Conservation (phyloP, 1,140 invertebrate genomes). For the Zaprionus taronus region DNA sequence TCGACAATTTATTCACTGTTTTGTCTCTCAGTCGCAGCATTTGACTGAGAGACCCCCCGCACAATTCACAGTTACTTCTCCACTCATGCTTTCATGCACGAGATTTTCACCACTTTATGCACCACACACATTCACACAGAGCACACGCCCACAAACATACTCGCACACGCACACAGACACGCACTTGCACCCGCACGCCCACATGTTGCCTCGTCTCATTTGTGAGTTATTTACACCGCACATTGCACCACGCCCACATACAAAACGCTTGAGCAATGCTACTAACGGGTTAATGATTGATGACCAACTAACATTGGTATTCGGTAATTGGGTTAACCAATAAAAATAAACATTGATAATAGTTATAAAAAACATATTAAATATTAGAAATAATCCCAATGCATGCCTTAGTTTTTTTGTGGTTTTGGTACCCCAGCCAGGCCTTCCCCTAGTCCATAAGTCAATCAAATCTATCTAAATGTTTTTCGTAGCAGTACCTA, state of each 20-base stretch:
- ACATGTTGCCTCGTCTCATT: conserved; percentile 34
- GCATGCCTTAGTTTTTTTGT: conserved; percentile 20
- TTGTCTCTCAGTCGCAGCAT: conserved; percentile 40
- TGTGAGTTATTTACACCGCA: conserved; percentile 61
- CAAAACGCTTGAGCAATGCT: conserved; percentile 66
- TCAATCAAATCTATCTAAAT: conserved; percentile 36
- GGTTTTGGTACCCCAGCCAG: conserved; percentile 30
- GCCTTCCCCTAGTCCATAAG: conserved; percentile 28
- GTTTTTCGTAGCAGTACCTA: conserved; percentile 21
- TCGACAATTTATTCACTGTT: conserved; percentile 28
- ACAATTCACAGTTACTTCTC: conserved; percentile 33
- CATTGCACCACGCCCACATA: conserved; percentile 57
- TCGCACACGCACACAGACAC: conserved; percentile 33
- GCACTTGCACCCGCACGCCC: conserved; percentile 26
- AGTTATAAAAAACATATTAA: conserved; percentile 5
- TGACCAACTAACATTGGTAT: conserved; percentile 21
- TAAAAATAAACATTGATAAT: neutral
- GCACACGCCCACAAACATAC: conserved; percentile 18
- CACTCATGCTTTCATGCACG: conserved; percentile 63
- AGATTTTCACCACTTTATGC: conserved; percentile 26
- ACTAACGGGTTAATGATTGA: conserved; percentile 48
- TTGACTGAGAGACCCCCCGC: conserved; percentile 35
- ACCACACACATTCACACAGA: conserved; percentile 20
- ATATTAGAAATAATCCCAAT: conserved; percentile 13
- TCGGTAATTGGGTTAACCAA: conserved; percentile 20